Base-by-base conservation (phyloP, 2,797 vertebrate species). In the Hydrolagus colliei region DNA sequence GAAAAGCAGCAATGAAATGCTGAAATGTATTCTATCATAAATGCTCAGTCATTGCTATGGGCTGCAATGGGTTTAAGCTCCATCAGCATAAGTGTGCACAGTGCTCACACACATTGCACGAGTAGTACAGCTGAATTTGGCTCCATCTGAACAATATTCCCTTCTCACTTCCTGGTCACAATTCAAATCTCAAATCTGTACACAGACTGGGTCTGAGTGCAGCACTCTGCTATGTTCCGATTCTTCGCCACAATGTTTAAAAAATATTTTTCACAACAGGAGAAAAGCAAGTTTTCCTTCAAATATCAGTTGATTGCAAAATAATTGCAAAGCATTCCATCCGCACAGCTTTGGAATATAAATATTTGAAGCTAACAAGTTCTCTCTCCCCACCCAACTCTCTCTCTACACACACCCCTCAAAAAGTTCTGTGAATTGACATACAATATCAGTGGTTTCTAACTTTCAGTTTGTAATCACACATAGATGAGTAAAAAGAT, bases 121-220 rank as follows among this genome's bases (percentile, higher is more conserved):
- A 62, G 10, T 68, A 62, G 10, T 68, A 68, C 68, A 11, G 27
- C n/a, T 22, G 61, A 1, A 79, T 79, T 79, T 22, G 13, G 6
- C n/a, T 14, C 8, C 32, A 62, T 9, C 32, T 79, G n/a, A 22
- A 63, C 62, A 79, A 1, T 32, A 62, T 82, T 77, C n/a, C 41
- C 59, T 82, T 67, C 78, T 65, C 20, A 14, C 63, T 67, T 63
- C 11, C 11, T 67, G 62, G 22, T 35, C 9, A 4, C 35, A 67
- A 82, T 22, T 65, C 67, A 62, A 67, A 82, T 65, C 78, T 65
- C 67, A 63, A 67, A 82, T 65, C 78, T 63, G 18, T 65, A 82
- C 35, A 22, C 18, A 27, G 7, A 82, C 41, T 67, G 32, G 62
- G 35, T 14, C 11, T 67, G 61, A n/a, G 12, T 80, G 62, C 12